Conservation (phyloP, 35 echinoderm and acorn worm species). For the Stichopus chloronotus region DNA sequence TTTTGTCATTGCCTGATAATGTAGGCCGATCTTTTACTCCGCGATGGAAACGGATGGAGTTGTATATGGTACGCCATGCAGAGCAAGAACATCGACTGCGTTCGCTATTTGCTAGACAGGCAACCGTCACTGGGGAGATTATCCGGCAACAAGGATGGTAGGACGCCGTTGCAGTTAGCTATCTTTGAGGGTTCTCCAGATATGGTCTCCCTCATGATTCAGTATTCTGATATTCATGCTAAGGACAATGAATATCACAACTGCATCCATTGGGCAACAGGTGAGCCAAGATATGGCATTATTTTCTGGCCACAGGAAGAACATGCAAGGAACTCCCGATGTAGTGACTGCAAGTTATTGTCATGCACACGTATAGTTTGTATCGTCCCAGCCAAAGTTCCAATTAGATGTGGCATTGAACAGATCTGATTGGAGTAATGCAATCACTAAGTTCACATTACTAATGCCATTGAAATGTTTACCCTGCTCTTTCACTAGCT, state of each 20-base stretch:
- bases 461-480: no score
- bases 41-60: background rate
- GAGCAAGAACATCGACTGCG: conserved; percentile 11
- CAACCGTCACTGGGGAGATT: background rate
- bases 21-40: conserved; percentile 1
- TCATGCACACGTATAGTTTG: background rate
- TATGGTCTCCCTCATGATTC: background rate
- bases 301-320: background rate
- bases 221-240: background rate
- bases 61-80: background rate
- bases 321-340: background rate
- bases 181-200: conserved; percentile 30
- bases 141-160: background rate
- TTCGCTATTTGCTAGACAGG: background rate
- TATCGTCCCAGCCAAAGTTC: background rate
- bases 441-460: no score
- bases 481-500: no score
- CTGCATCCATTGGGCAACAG: conserved; percentile 49
- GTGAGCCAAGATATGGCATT: background rate
- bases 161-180: conserved; percentile 17
- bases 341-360: background rate
- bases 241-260: conserved; percentile 29
- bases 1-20: no score
- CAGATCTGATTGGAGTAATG: no score
- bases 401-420: background rate